Evolutionary conservation across 2,113 vertebrate species (phyloP).

Genomic region (Myrmophylax atrothorax): DNA sequence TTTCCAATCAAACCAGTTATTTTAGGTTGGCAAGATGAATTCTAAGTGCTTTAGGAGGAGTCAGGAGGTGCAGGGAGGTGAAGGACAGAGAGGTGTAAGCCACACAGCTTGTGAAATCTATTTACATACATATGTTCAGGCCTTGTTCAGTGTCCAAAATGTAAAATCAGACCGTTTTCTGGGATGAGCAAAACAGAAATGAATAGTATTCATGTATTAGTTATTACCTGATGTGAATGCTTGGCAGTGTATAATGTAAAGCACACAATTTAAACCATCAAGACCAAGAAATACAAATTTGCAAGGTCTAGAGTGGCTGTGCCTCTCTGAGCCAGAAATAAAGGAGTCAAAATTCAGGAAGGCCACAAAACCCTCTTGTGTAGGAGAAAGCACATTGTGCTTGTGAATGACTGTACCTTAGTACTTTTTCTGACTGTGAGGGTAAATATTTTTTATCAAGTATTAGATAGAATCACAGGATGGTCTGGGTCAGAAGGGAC

Average conservation of each 20-base stretch:
- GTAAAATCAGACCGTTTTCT: background rate
- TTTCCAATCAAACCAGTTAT: background rate
- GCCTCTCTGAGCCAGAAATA: background rate
- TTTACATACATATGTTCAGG: background rate
- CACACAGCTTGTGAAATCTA: background rate
- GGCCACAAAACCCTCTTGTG: background rate
- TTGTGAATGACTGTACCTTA: background rate
- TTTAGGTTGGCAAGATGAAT: background rate
- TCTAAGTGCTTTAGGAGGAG: background rate
- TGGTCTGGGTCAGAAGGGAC: background rate
- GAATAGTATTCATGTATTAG: background rate
- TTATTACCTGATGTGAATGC: background rate
- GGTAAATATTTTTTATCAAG: background rate
- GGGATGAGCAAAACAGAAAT: background rate
- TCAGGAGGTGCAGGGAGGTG: fast-evolving
- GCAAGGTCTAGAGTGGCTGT: background rate
- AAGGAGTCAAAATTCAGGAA: background rate
- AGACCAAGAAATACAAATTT: background rate
- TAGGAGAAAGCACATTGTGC: background rate
- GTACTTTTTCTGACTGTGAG: background rate
- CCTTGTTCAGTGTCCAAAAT: background rate
- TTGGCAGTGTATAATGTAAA: background rate
- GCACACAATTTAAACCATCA: background rate
- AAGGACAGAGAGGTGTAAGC: background rate
- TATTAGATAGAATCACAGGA: background rate